Conservation (phyloP, 2,888 invertebrate genomes). For the Melikaiella ostensackeni region DNA sequence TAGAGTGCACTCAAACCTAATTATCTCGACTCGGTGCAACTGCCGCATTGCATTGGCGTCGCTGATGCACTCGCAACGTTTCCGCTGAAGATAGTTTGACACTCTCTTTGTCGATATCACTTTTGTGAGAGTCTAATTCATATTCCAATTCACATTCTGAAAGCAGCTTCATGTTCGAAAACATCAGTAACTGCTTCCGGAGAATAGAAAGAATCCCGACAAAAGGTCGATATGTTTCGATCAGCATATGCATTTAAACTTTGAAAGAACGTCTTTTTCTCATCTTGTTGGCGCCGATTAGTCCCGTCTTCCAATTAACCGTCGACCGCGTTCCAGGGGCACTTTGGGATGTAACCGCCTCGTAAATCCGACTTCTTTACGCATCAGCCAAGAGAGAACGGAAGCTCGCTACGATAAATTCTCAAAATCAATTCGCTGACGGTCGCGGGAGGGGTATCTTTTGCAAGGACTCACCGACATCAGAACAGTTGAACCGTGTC, state of each 20-base stretch:
- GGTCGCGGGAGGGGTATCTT: slow-evolving; percentile 45
- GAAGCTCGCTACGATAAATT: slow-evolving; percentile 76
- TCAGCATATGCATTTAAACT: slow-evolving; percentile 15
- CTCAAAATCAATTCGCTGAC: slow-evolving; percentile 72
- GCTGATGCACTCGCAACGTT: slow-evolving; percentile 47
- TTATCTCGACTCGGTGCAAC: slow-evolving; percentile 76
- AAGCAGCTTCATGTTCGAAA: background rate
- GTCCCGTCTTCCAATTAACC: slow-evolving; percentile 39
- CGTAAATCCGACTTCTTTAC: slow-evolving; percentile 74
- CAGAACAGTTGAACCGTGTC: slow-evolving; percentile 70
- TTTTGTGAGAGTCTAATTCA: background rate
- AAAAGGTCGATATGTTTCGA: background rate
- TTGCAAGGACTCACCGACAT: slow-evolving; percentile 79
- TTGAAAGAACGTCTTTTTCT: slow-evolving; percentile 14
- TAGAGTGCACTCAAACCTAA: slow-evolving; percentile 78
- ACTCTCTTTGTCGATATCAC: slow-evolving; percentile 4
- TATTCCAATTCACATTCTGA: background rate
- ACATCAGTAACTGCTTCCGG: background rate
- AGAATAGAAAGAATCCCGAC: slow-evolving; percentile 1
- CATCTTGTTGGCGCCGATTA: slow-evolving; percentile 34
- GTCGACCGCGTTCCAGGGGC: slow-evolving; percentile 39
- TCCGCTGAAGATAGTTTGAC: slow-evolving; percentile 45
- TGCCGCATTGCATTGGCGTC: slow-evolving; percentile 73
- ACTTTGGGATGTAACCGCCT: slow-evolving; percentile 59
- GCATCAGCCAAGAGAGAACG: slow-evolving; percentile 69